Evolutionary conservation across 2,797 vertebrate species (phyloP).

Genomic region (Semotilus atromaculatus): DNA sequence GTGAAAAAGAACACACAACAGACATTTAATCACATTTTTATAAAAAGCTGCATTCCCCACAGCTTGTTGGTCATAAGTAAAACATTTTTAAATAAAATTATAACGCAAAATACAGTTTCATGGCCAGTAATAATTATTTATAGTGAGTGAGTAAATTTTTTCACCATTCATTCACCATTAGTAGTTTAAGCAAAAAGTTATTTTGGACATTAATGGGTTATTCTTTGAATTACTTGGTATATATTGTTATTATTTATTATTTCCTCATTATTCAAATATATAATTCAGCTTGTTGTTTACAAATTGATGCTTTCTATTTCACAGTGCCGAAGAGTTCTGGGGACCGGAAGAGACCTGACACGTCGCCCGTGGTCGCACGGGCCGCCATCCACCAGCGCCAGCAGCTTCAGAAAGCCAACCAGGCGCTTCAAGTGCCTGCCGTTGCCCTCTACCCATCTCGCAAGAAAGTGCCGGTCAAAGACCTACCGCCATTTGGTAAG

Average conservation of each 20-base stretch:
- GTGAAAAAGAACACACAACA: neutral
- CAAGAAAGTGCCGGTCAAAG: conserved; percentile 96
- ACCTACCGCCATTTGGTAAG: conserved; percentile 96
- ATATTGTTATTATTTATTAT: neutral
- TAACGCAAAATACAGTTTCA: neutral
- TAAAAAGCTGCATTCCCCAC: neutral
- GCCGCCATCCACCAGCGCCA: conserved; percentile 89
- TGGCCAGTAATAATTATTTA: neutral
- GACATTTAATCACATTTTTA: neutral
- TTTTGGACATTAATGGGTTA: neutral
- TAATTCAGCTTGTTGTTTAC: neutral
- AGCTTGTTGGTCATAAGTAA: neutral
- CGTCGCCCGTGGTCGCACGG: conserved; percentile 90
- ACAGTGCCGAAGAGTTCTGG: conserved; percentile 92
- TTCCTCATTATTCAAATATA: neutral
- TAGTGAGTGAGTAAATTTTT: neutral
- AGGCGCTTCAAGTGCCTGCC: conserved; percentile 90
- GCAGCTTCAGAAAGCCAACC: conserved; percentile 84
- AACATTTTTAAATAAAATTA: neutral
- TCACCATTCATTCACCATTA: neutral
- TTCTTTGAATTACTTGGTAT: neutral
- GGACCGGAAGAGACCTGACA: conserved; percentile 91
- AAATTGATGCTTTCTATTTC: neutral
- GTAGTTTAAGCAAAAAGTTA: neutral
- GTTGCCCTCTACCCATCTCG: conserved; percentile 94